Conservation (phyloP, 2,113 vertebrate genomes). For the Acinonyx jubatus region DNA sequence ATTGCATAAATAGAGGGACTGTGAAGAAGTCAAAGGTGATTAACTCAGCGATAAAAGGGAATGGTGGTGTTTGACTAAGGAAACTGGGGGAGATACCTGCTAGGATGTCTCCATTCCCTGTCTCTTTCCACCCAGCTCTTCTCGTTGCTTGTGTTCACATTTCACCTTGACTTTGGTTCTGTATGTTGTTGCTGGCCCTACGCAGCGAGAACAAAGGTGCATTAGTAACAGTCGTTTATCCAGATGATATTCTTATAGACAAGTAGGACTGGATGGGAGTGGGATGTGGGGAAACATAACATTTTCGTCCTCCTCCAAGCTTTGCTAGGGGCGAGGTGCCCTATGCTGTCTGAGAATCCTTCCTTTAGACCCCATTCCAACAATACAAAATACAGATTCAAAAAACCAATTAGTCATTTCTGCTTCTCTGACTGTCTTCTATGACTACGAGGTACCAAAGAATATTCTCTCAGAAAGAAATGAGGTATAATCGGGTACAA, state of each 20-base stretch:
- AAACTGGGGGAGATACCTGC: not conserved
- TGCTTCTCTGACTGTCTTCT: not conserved
- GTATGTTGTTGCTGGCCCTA: not conserved
- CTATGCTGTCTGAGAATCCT: not conserved
- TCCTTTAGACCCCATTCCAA: not conserved
- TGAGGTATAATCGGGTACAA: not conserved
- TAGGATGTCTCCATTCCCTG: not conserved
- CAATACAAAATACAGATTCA: not conserved
- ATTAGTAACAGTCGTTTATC: not conserved
- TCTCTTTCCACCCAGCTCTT: not conserved
- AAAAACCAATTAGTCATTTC: not conserved
- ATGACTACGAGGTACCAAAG: not conserved
- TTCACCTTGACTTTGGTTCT: not conserved
- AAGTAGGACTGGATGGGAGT: not conserved
- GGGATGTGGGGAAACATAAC: not conserved
- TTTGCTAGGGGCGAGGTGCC: not conserved
- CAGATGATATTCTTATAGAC: not conserved
- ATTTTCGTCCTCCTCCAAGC: not conserved
- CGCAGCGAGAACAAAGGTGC: not conserved
- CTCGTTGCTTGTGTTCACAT: not conserved
- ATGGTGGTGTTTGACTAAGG: not conserved
- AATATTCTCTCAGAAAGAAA: not conserved
- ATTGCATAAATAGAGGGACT: not conserved
- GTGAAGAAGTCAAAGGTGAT: not conserved
- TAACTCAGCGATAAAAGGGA: not conserved